Evolutionary conservation across 2,888 invertebrate genomes (phyloP), one percentile per base, ranked within the genome.

Genomic region (Polydrusus cervinus): DNA sequence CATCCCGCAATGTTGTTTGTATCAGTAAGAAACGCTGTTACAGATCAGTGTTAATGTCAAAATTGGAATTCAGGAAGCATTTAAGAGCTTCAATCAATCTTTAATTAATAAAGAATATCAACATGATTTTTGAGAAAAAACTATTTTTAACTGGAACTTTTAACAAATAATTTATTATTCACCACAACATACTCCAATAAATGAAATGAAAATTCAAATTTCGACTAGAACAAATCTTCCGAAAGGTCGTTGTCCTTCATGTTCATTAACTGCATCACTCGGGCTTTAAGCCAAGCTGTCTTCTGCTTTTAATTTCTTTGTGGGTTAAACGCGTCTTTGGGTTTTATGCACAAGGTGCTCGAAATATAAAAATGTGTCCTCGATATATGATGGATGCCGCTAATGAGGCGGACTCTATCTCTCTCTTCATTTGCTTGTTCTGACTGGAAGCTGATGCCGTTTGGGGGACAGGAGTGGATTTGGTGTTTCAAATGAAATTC

Each of bases 311-410:
- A 16, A 49, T 71, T 72, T 60, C 34, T 60, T 64, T 55, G 64
- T 14, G 43, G 55, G 53, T 53, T 30, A 60, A 69, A 60, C 45
- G 69, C 25, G 57, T 43, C 66, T 67, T 62, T 70, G 51, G 62
- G 60, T 72, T 30, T 40, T 25, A 57, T 66, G 69, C 74, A 69
- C 43, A 70, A 65, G 70, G 70, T 60, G 64, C 74, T 65, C 75
- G 68, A 72, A 71, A 68, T 71, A 68, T 72, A 72, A 75, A 71
- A 75, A 75, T 20, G 64, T 49, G 76, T 76, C 76, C 72, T 72
- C 76, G 60, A 76, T 76, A 68, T 60, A 62, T 76, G 76, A 76
- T 76, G 72, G 76, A 76, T 76, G 76, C 68, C 65, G 49, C 65
- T 76, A 76, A 76, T 72, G 76, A 76, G 76, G 14, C 62, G 69